These are phyloP conservation scores for Crenichthys baileyi DNA, from an alignment of 2,797 vertebrate genomes.

Conservation along the genomic window DNA sequence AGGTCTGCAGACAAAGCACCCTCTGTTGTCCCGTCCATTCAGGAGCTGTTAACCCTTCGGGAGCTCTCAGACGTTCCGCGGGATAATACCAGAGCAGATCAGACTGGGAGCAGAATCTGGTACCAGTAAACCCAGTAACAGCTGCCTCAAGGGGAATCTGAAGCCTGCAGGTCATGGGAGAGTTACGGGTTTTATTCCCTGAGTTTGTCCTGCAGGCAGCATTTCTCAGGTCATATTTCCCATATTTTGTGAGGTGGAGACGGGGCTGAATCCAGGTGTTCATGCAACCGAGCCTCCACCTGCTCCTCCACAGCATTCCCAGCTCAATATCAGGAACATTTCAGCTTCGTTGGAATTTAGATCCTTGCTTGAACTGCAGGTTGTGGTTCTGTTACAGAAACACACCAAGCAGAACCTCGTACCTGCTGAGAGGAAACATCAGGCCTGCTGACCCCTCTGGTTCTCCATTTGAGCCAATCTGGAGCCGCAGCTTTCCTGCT, in stretches of 20 bases:
- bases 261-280: no score
- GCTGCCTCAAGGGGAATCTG: neutral
- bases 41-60: neutral
- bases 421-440: neutral
- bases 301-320: no score
- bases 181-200: neutral
- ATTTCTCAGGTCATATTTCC: no score
- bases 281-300: neutral
- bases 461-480: neutral
- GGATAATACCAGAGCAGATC: neutral
- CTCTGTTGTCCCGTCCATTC: slow-evolving; percentile 27
- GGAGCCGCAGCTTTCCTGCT: no score
- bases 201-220: neutral
- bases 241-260: no score
- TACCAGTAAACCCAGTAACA: neutral
- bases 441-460: neutral
- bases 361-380: no score
- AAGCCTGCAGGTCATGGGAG: neutral
- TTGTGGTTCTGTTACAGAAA: neutral
- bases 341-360: no score
- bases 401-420: neutral
- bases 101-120: neutral
- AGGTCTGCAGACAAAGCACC: slow-evolving; percentile 57
- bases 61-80: neutral
- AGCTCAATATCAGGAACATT: no score